A percentile compares a stretch with the other conserved stretches of the same genome.
Evolutionary conservation across 2,888 invertebrate species (phyloP).

Genomic region (Norana najaformis): DNA sequence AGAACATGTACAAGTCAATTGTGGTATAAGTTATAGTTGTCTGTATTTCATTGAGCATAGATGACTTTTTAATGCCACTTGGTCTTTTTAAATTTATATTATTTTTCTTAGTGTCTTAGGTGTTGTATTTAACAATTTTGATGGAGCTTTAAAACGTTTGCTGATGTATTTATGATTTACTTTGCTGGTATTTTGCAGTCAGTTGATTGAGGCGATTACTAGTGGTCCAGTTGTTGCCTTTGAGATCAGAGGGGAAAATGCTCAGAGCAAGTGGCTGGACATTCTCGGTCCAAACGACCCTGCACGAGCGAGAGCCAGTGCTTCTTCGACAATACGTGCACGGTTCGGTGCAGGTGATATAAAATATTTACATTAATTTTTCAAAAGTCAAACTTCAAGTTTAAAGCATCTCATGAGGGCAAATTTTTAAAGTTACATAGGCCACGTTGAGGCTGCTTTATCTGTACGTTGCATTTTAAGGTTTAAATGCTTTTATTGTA

Average conservation of each 20-base stretch:
- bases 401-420: background rate
- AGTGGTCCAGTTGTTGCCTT: slow-evolving; percentile 74
- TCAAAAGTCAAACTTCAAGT: background rate
- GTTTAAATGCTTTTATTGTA: background rate
- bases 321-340: slow-evolving; percentile 54
- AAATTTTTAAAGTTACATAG: no score
- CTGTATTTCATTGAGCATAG: background rate
- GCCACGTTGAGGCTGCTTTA: no score
- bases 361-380: background rate
- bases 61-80: background rate
- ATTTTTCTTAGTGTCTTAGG: no score
- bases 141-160: background rate
- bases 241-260: slow-evolving; percentile 76
- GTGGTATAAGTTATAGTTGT: no score
- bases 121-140: background rate
- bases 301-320: slow-evolving; percentile 51
- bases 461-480: no score
- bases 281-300: slow-evolving; percentile 67
- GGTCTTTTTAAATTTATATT: background rate
- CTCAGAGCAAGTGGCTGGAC: slow-evolving; percentile 69
- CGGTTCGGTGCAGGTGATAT: slow-evolving; percentile 56
- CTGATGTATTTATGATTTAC: slow-evolving; percentile 1
- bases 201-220: slow-evolving; percentile 70
- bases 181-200: slow-evolving; percentile 26
- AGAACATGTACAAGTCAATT: no score